Evolutionary conservation across 2,888 invertebrate species (phyloP), one percentile per base, ranked within the genome.

Genomic region (Trissonchulus latispiculum): DNA sequence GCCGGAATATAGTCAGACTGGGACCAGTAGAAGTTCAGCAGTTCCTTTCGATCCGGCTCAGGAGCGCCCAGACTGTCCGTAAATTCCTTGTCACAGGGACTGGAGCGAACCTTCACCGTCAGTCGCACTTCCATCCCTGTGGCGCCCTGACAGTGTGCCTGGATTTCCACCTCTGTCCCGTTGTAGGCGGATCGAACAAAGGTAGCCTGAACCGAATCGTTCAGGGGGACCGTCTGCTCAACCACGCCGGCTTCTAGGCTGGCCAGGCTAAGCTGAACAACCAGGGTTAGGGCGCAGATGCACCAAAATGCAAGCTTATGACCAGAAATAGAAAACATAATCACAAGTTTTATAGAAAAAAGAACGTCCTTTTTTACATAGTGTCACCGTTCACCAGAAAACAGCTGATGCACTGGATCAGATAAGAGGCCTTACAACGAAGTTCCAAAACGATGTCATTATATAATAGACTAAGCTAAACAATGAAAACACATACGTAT

Each of bases 21-120:
- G 23, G 8, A 8, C 8, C 23, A 48, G 23, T 48, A 48, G 23
- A 48, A 48, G 23, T 23, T 8, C 23, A 48, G 23, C 8, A 48
- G 23, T 48, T 48, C n/a, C n/a, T n/a, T n/a, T n/a, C n/a, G 48
- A 48, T 23, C 23, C 8, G 48, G 8, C 8, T 48, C 23, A 23
- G 8, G 8, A 36, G 28, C 3, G 29, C 36, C 48, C 8, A 70
- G 68, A 2, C 2, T 32, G 29, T 68, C 77, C 73, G 80, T 80
- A 73, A 81, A 81, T 70, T 81, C 81, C 67, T 80, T 80, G 73
- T 80, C 79, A 72, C 81, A 81, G 2, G 81, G 81, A 0, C 80
- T 80, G 36, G 78, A 79, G 2, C 81, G 77, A 3, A 81, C 74
- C 1, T 78, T 79, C 73, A 78, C 79, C 73, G 80, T 28, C 15